Conservation (phyloP, 2,797 vertebrate genomes). For the Macroramphosus scolopax region DNA sequence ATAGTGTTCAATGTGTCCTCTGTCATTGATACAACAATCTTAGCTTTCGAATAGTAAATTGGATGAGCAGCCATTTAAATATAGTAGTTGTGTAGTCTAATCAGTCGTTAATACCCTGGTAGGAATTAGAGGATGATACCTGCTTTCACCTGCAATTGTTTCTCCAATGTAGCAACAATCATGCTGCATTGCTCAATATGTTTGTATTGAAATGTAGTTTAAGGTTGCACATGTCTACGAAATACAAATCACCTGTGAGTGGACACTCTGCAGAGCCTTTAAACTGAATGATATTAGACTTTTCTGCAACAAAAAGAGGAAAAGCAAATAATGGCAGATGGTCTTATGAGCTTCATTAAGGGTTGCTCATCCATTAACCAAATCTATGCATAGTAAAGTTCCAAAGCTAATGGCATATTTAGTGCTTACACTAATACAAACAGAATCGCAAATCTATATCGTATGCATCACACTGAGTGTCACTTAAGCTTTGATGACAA, state of each 20-base stretch:
- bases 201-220: no score
- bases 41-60: no score
- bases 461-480: slow-evolving; percentile 2
- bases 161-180: no score
- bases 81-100: no score
- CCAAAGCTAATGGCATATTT: slow-evolving; percentile 33
- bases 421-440: not conserved
- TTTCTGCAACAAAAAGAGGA: not conserved
- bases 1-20: no score
- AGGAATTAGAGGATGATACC: no score
- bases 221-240: no score
- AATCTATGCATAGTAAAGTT: slow-evolving; percentile 28
- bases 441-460: slow-evolving; percentile 15
- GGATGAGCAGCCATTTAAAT: no score
- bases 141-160: no score
- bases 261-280: not conserved
- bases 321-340: slow-evolving; percentile 39
- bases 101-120: no score
- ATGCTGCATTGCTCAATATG: no score
- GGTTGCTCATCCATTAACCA: slow-evolving; percentile 40
- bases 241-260: not conserved
- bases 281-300: not conserved
- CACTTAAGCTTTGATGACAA: slow-evolving; percentile 26
- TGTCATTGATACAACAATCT: no score
- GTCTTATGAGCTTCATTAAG: slow-evolving; percentile 25